These are phyloP conservation scores for Psylliodes chrysocephalus DNA, from an alignment of 2,888 invertebrate species.

Conservation along the genomic window DNA sequence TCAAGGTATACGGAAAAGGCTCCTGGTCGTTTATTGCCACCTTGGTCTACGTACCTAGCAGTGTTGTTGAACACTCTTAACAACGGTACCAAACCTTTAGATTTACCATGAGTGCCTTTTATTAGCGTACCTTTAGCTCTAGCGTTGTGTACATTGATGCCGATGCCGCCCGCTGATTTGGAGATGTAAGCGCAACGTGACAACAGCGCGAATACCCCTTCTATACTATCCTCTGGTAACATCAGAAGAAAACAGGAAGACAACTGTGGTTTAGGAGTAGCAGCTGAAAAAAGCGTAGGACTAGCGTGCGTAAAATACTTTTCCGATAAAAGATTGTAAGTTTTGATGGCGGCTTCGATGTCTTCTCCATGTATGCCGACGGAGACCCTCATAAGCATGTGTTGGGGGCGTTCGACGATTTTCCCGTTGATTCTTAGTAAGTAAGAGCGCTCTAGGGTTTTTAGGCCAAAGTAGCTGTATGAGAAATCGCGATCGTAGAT, in stretches of 20 bases:
- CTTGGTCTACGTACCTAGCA: slow-evolving; percentile 97
- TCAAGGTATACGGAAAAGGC: slow-evolving; percentile 98
- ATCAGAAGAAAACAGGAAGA: slow-evolving; percentile 96
- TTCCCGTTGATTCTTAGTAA: slow-evolving; percentile 90
- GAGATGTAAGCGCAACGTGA: slow-evolving; percentile 95
- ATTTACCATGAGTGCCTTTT: slow-evolving; percentile 92
- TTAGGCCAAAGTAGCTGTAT: slow-evolving; percentile 99
- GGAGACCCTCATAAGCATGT: slow-evolving; percentile 97
- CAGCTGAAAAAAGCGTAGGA: slow-evolving; percentile 96
- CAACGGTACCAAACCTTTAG: slow-evolving; percentile 97
- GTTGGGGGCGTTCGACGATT: slow-evolving; percentile 96
- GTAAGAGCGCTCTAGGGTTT: slow-evolving; percentile 96
- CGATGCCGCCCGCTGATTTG: slow-evolving; percentile 97
- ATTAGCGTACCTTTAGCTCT: slow-evolving; percentile 91
- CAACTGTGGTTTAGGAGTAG: slow-evolving; percentile 89
- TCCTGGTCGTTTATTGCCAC: slow-evolving; percentile 96
- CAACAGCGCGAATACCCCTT: slow-evolving; percentile 92
- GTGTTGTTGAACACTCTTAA: slow-evolving; percentile 94
- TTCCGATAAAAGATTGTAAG: slow-evolving; percentile 95
- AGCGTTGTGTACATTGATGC: slow-evolving; percentile 95
- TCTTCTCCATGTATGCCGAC: slow-evolving; percentile 95
- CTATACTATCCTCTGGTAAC: slow-evolving; percentile 94
- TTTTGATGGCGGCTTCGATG: slow-evolving; percentile 91
- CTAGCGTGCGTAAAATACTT: slow-evolving; percentile 98
- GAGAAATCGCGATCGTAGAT: slow-evolving; percentile 97